Evolutionary conservation across 2,113 vertebrate genomes (phyloP).

Genomic region (Otis tarda): DNA sequence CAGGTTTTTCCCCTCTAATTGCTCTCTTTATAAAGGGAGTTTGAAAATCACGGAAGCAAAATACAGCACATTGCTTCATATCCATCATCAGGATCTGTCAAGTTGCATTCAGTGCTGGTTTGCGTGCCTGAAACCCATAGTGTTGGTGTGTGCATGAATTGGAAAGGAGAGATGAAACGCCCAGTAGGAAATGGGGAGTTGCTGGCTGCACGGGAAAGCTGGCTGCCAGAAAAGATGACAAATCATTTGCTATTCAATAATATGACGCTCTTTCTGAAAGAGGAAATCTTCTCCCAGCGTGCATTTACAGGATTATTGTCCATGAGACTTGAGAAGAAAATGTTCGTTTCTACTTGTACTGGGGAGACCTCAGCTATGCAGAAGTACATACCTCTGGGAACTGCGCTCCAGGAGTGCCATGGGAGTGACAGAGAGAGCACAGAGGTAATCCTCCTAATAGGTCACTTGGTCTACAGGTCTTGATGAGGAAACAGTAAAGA

Average conservation of each 20-base stretch:
- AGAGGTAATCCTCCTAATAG: fast-evolving
- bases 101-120: not conserved
- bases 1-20: not conserved
- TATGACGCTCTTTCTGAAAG: not conserved
- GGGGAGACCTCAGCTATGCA: not conserved
- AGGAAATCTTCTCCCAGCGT: not conserved
- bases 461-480: not conserved
- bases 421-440: not conserved
- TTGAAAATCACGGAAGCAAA: not conserved
- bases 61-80: not conserved
- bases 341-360: not conserved
- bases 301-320: not conserved
- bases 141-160: not conserved
- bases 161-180: not conserved
- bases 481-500: not conserved
- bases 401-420: not conserved
- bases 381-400: not conserved
- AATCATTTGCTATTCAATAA: not conserved
- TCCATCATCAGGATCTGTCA: not conserved
- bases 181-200: not conserved
- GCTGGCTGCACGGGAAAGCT: not conserved
- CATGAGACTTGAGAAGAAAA: not conserved
- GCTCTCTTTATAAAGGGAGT: not conserved
- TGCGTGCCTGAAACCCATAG: not conserved
- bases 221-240: not conserved